A percentile compares a stretch with the other conserved stretches of the same genome.
Evolutionary conservation across 2,888 invertebrate genomes (phyloP).

Genomic region (Cecidostiba fungosa): DNA sequence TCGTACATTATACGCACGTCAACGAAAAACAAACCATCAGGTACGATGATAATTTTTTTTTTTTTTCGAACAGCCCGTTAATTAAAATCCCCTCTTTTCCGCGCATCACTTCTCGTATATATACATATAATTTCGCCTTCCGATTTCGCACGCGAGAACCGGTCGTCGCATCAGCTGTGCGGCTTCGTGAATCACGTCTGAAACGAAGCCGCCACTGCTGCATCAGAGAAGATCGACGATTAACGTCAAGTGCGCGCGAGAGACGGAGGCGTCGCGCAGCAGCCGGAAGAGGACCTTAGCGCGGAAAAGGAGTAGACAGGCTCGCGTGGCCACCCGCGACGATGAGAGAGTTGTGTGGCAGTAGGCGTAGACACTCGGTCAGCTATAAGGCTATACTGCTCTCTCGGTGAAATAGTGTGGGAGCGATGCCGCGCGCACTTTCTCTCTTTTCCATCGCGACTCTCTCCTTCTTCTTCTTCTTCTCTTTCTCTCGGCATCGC

Average conservation of each 20-base stretch:
- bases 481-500: background rate
- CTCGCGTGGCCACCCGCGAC: conserved; percentile 59
- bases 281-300: conserved; percentile 22
- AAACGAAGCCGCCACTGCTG: background rate
- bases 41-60: too few relatives aligned
- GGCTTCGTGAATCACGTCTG: conserved; percentile 44
- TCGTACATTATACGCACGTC: background rate
- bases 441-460: conserved; percentile 69
- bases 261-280: conserved; percentile 45
- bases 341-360: conserved; percentile 10
- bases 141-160: background rate
- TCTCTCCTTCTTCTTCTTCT: background rate
- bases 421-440: conserved; percentile 72
- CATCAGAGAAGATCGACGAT: conserved; percentile 46
- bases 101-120: background rate
- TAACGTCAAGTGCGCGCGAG: conserved; percentile 53
- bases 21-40: background rate
- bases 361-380: conserved; percentile 63
- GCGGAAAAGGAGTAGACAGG: conserved; percentile 33
- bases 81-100: too few relatives aligned
- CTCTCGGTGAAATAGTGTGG: conserved; percentile 69
- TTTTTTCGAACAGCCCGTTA: too few relatives aligned
- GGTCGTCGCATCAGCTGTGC: background rate
- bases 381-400: conserved; percentile 62
- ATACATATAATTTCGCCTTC: conserved; percentile 43